Base-by-base conservation (phyloP, 37 sponge, comb jelly and placozoan genomes). In the Cladorhizidae sp. region DNA sequence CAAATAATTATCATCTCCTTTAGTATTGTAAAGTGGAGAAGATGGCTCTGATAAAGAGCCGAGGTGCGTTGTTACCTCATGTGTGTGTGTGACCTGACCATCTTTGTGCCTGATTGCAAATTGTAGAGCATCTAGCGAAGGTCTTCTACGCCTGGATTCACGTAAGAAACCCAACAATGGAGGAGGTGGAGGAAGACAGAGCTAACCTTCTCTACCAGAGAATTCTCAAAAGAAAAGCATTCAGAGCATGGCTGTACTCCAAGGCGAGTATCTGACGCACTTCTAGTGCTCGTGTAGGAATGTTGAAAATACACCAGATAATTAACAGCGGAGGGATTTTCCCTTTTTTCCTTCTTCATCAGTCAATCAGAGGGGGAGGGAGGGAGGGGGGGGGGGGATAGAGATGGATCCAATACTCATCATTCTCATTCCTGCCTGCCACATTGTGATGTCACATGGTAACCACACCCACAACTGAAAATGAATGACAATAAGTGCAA, bases 141-240 rank as follows among this genome's bases (percentile, higher is more conserved):
- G 71, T 73, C 2, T 91, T 91, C 74, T 74, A 83, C 49, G 59
- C 80, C 12, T 91, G 92, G 92, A 59, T 73, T 21, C 79, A 91
- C 61, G 80, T 74, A 20, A 70, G 76, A 12, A 80, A 90, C 23
- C 37, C 80, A 21, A 76, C 65, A 32, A 79, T 89, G 61, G 77
- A 73, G n/a, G 52, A 77, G 42, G 79, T 49, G 33, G 63, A 72
- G 36, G 31, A 26, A 20, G 76, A 69, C 57, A 75, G 57, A 72
- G 72, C 82, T 3, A 72, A n/a, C 20, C 14, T 8, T 21, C 40
- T 67, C 38, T 58, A 67, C 36, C n/a, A 40, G 25, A 68, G 50
- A n/a, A 56, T 29, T 7, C 85, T 83, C 2, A 56, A 40, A 40
- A 64, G 40, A 72, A 84, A 69, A 45, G 67, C 56, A 22, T 76